Percentiles rank a stretch among this genome's conserved stretches.
These are phyloP conservation scores for Amphiprion clarkii DNA, from an alignment of 2,797 vertebrate genomes.

Conservation along the genomic window DNA sequence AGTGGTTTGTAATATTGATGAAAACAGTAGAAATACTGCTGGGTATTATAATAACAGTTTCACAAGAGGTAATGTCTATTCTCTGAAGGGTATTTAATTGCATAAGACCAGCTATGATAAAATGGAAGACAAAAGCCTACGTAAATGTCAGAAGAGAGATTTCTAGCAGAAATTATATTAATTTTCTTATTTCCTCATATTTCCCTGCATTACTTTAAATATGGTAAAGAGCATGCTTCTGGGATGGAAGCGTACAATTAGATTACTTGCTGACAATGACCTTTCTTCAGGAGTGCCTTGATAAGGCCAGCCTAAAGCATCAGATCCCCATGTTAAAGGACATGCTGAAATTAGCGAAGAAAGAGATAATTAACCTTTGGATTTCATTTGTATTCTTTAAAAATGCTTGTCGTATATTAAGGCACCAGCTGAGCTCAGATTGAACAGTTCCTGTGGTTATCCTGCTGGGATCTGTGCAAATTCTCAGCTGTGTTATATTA, in stretches of 20 bases:
- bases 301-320: constrained; percentile 78
- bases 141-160: constrained; percentile 36
- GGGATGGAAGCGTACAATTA: constrained; percentile 65
- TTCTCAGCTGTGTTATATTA: not conserved
- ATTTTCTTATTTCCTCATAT: constrained; percentile 18
- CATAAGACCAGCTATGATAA: not conserved
- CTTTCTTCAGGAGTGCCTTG: constrained; percentile 78
- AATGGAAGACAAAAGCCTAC: constrained; percentile 1
- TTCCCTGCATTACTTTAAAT: constrained; percentile 34
- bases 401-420: constrained; percentile 45
- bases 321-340: constrained; percentile 70
- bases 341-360: constrained; percentile 74
- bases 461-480: not conserved
- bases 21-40: no score
- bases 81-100: not conserved
- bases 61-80: not conserved
- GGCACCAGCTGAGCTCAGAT: not conserved
- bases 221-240: constrained; percentile 24
- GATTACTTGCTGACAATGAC: constrained; percentile 76
- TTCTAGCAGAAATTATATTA: constrained; percentile 32
- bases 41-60: not conserved
- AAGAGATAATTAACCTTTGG: constrained; percentile 82
- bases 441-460: not conserved
- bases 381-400: constrained; percentile 67
- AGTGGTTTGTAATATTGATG: no score